Base-by-base conservation (phyloP, 2,113 vertebrate genomes). In the Pristiophorus japonicus region DNA sequence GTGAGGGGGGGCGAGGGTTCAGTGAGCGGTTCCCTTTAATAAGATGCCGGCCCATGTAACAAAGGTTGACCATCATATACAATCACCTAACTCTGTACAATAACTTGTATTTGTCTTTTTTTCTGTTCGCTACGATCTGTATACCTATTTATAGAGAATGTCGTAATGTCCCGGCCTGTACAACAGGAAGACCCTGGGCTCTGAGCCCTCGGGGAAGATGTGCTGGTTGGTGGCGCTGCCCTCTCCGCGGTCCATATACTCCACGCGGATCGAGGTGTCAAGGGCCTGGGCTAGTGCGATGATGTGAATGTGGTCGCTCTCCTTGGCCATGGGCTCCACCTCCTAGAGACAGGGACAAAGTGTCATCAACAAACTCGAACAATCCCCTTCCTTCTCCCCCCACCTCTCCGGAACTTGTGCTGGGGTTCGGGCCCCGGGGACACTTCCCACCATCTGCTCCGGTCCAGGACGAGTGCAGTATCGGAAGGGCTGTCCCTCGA, bases 281-380 rank as follows among this genome's bases (percentile, higher is more conserved):
- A 99, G 97, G 67, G 98, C 99, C 97, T 99, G 98, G 27, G 98
- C 98, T 96, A 99, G 97, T 10, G 98, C 98, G 96, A 99, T 99
- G 98, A 99, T 98, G 98, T 99, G 99, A 97, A 99, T 99, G 97
- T 99, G 99, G 97, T 99, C 98, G 4, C 99, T 99, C 97, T 99
- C 99, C 97, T 99, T 99, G 95, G 98, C 98, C 99, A 99, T 99
- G 84, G 98, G 98, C 95, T 98, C 98, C 95, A 98, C 98, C 95
- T 98, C 98, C 98, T 98, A 95, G 0, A 0, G 0, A 1, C 38
- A 30, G 4, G 34, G 2, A 18, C 65, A 8, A 22, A 3, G 30
- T 8, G 4, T 55, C 30, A 10, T 6, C 22, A 47, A 85, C 20
- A 84, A 45, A 1, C 18, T 85, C n/a, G n/a, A 85, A 47, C 45